Base-by-base conservation (phyloP, 1,140 invertebrate genomes). In the Drosophila nannoptera region DNA sequence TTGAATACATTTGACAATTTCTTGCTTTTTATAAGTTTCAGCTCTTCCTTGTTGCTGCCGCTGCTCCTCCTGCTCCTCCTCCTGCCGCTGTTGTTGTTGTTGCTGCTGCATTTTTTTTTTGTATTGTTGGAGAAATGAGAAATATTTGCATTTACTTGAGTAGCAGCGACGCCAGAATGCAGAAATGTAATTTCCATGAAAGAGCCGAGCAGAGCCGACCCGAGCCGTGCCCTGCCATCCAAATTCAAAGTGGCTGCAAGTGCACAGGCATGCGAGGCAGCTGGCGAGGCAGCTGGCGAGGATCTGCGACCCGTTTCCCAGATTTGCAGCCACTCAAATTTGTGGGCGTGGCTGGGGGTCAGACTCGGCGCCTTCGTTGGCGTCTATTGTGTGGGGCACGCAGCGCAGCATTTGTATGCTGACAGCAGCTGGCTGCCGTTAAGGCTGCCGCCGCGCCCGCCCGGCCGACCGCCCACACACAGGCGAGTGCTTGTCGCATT, bases 1-100 rank as follows among this genome's bases (percentile, higher is more conserved):
- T 84, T 84, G 81, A 84, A 84, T 84, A 84, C 81, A 84, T 84
- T 84, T 84, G 81, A 86, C 81, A 84, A 86, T 86, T 84, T 84
- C 84, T 64, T 55, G 32, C 22, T 52, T 54, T 42, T 66, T 58
- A 14, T 29, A 53, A 8, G 4, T 33, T 45, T 33, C n/a, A n/a
- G n/a, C n/a, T 31, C 12, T 9, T 40, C 12, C 46, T 48, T 46
- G n/a, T 38, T 36, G n/a, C n/a, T n/a, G n/a, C n/a, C n/a, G n/a
- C n/a, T n/a, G n/a, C n/a, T n/a, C n/a, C n/a, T n/a, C n/a, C n/a
- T n/a, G n/a, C n/a, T n/a, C n/a, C n/a, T n/a, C n/a, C n/a, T n/a
- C n/a, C n/a, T n/a, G n/a, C n/a, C n/a, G n/a, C n/a, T n/a, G n/a
- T n/a, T n/a, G n/a, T n/a, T n/a, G n/a, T n/a, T n/a, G n/a, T n/a